Base-by-base conservation (phyloP, 2,888 invertebrate species). In the Eubasilissa splendida region DNA sequence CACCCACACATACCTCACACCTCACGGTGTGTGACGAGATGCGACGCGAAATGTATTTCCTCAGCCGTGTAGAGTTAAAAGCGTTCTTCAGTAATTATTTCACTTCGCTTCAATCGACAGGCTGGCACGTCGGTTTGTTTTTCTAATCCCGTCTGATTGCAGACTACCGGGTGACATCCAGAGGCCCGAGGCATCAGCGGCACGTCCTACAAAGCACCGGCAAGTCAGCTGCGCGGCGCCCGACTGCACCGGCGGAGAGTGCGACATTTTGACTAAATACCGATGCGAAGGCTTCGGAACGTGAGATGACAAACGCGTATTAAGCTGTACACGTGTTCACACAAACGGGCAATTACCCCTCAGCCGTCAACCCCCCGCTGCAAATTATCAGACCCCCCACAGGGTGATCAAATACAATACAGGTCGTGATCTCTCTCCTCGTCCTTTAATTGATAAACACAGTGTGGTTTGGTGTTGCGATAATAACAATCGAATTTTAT, bases 341-440 rank as follows among this genome's bases (percentile, higher is more conserved):
- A 70, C 53, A 53, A 70, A 70, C 53, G 14, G 70, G 54, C 70
- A 70, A 70, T 70, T 70, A 70, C 52, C 70, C 53, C 53, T 52
- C 12, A 22, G 22, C 1, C 22, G 22, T 22, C 22, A 22, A 22
- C 52, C n/a, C n/a, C 52, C 68, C 42, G 12, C 11, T 5, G 12
- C 7, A 4, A 33, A 42, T n/a, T n/a, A 0, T 42, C 50, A 9
- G 9, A 14, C 9, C n/a, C 60, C 4, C n/a, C 22, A 22, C 14
- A 50, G 66, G 70, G 22, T 53, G 70, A 70, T 70, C 70, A 53
- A 31, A 70, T 66, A 52, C 70, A 52, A 31, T 53, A 53, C 70
- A 10, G 53, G 14, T 70, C 53, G 14, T n/a, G 9, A n/a, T n/a
- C 54, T 31, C 14, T 22, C 22, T 22, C 22, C 22, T 22, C 22